phyloP scores from a whole-genome alignment of 2,797 vertebrate species.

The Ptychobarbus kaznakovi region DNA sequence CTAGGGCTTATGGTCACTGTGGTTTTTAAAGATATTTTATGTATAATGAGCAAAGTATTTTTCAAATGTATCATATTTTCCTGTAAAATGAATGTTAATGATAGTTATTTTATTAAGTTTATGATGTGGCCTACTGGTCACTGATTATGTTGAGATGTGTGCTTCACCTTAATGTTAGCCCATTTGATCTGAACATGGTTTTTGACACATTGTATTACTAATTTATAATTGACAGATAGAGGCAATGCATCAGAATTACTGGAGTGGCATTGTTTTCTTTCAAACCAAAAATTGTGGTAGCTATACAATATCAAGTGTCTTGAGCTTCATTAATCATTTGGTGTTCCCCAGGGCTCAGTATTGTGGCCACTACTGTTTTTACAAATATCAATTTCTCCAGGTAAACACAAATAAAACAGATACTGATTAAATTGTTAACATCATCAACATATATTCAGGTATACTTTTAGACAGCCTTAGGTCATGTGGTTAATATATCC shows the following conservation, averaged over 20 bases:
- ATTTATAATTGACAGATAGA: background rate
- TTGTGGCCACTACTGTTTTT: background rate
- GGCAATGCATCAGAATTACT: too few relatives aligned
- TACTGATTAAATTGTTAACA: background rate
- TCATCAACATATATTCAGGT: background rate
- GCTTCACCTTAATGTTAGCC: too few relatives aligned
- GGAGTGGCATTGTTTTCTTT: background rate
- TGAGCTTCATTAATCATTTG: background rate
- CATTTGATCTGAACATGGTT: background rate
- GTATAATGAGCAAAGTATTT: background rate
- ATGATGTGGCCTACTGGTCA: background rate
- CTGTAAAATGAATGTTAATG: background rate
- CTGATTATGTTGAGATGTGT: background rate
- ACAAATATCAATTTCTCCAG: background rate
- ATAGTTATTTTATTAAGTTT: background rate
- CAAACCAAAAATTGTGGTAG: background rate
- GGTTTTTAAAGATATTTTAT: conserved; percentile 2
- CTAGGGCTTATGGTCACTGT: background rate
- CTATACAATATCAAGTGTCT: background rate
- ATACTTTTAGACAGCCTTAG: background rate
- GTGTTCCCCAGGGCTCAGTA: background rate
- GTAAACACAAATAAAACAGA: background rate
- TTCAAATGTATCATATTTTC: background rate
- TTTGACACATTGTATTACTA: background rate
- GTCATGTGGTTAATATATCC: background rate